Evolutionary conservation across 2,113 vertebrate genomes (phyloP).

Genomic region (Coptodon bakossiorum): DNA sequence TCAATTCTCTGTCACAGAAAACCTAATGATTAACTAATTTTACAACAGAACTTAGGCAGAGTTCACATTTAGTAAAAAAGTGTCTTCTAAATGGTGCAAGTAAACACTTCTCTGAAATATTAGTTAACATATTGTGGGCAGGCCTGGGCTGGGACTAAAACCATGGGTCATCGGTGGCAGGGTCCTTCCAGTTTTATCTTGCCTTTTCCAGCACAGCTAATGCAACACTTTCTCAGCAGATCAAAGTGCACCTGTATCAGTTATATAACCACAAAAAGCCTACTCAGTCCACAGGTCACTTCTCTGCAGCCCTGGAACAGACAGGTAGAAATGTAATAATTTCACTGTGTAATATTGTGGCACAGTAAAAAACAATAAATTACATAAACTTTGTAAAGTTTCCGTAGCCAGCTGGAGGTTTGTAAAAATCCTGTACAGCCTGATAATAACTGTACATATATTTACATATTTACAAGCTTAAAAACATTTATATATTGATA

Average conservation of each 20-base stretch:
- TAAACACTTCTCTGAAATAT: background rate
- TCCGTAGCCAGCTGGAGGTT: background rate
- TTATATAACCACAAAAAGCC: background rate
- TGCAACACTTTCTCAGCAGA: background rate
- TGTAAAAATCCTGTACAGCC: background rate
- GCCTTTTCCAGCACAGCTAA: background rate
- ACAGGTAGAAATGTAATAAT: background rate
- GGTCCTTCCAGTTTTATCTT: background rate
- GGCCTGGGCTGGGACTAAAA: background rate
- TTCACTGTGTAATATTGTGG: background rate
- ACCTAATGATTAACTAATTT: background rate
- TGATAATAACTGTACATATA: background rate
- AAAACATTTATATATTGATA: background rate
- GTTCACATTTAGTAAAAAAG: background rate
- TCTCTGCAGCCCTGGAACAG: background rate
- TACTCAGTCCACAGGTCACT: background rate
- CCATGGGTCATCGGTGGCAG: background rate
- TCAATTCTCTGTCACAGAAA: background rate
- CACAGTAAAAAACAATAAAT: background rate
- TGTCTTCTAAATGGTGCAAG: background rate
- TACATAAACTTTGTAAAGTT: background rate
- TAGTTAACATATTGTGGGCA: background rate
- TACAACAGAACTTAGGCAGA: background rate
- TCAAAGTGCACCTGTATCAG: constrained; percentile 37
- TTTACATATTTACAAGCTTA: background rate